Conservation (phyloP, 2,797 vertebrate species). For the Macropodus opercularis region DNA sequence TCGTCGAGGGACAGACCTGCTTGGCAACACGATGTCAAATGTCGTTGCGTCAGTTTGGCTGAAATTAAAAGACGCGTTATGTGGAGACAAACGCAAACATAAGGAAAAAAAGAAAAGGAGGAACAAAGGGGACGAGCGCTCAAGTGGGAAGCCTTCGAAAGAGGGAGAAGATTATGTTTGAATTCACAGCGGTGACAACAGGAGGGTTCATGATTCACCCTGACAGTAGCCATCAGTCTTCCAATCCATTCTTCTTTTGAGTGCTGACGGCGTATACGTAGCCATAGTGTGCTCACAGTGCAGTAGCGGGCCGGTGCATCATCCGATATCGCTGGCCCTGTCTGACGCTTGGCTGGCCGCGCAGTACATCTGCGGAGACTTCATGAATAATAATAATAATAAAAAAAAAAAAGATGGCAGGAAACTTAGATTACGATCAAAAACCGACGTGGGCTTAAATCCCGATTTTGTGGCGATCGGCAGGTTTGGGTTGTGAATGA, state of each 20-base stretch:
- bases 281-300: conserved; percentile 54
- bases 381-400: no score
- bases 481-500: conserved; percentile 64
- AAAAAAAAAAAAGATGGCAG: conserved; percentile 52
- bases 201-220: conserved; percentile 59
- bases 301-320: conserved; percentile 59
- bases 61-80: conserved; percentile 23
- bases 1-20: conserved; percentile 21
- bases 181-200: conserved; percentile 50
- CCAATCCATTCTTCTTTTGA: conserved; percentile 48
- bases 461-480: conserved; percentile 24
- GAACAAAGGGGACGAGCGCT: conserved; percentile 14
- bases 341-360: conserved; percentile 53
- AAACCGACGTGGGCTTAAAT: conserved; percentile 51
- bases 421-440: conserved; percentile 70
- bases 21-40: conserved; percentile 40
- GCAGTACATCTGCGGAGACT: conserved; percentile 46
- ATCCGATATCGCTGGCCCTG: conserved; percentile 58
- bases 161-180: conserved; percentile 39
- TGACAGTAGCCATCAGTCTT: conserved; percentile 65
- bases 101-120: no score
- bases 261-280: conserved; percentile 56
- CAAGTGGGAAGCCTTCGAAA: conserved; percentile 27
- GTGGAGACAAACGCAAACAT: no score
- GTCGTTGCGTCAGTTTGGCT: conserved; percentile 29